Conservation (phyloP, 2,888 invertebrate genomes). For the Eristalis intricaria region DNA sequence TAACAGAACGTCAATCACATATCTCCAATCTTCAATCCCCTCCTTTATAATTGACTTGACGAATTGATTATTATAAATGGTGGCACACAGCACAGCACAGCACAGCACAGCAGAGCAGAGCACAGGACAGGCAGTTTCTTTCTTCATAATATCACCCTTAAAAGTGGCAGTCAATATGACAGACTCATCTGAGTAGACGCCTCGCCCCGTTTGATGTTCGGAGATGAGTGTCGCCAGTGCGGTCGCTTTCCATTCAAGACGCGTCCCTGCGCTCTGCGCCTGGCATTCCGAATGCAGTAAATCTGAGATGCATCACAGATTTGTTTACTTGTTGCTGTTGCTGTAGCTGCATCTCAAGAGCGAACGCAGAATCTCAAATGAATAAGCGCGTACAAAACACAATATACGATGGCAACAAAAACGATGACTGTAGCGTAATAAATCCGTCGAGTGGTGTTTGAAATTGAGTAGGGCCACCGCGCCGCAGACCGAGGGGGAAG, state of each 20-base stretch:
- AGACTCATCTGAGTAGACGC: conserved; percentile 25
- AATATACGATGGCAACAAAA: conserved; percentile 22
- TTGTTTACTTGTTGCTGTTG: conserved; percentile 65
- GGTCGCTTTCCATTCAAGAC: conserved; percentile 18
- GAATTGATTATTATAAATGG: conserved; percentile 69
- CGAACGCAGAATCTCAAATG: conserved; percentile 61
- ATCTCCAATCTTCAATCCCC: conserved; percentile 32
- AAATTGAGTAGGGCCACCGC: conserved; percentile 44
- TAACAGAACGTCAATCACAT: conserved; percentile 68
- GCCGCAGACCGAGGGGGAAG: conserved; percentile 11
- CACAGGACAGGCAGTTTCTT: conserved; percentile 10
- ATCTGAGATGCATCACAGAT: conserved; percentile 54
- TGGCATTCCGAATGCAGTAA: conserved; percentile 13
- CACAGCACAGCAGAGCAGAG: not conserved
- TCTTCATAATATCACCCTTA: conserved; percentile 20
- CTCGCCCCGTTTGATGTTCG: conserved; percentile 35
- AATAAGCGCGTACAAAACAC: conserved; percentile 55
- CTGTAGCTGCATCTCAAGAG: conserved; percentile 59
- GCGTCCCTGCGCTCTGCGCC: conserved; percentile 55
- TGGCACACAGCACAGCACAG: conserved; percentile 14
- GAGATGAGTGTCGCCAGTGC: not conserved
- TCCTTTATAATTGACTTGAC: conserved; percentile 68
- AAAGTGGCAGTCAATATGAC: conserved; percentile 33
- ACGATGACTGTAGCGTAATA: conserved; percentile 56
- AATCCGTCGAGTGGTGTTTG: conserved; percentile 69